These are phyloP conservation scores for Periophthalmus magnuspinnatus DNA, from an alignment of 2,797 vertebrate genomes.

Conservation along the genomic window DNA sequence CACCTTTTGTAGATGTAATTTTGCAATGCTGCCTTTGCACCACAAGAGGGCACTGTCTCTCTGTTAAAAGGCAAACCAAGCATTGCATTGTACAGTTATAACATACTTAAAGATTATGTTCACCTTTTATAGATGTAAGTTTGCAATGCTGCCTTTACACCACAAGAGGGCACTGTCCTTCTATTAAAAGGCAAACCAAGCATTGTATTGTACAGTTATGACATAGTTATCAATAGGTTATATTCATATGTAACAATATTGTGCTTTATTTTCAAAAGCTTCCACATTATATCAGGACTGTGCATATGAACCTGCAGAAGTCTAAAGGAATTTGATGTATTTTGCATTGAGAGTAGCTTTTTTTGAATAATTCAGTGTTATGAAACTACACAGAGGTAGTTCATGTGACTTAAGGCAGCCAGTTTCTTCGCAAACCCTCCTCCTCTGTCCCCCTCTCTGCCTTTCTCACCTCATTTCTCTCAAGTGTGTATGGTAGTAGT, in stretches of 20 bases:
- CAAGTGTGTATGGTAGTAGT: conserved; percentile 52
- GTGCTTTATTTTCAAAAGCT: conserved; percentile 30
- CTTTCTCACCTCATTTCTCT: conserved; percentile 45
- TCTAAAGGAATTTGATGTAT: conserved; percentile 3
- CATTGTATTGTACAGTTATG: conserved; percentile 14
- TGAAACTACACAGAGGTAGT: not conserved
- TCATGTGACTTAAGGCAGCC: conserved; percentile 12
- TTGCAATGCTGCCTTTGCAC: conserved; percentile 48
- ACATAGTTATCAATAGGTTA: conserved; percentile 5
- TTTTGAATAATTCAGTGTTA: not conserved
- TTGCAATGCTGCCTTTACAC: conserved; percentile 47
- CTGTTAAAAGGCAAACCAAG: conserved; percentile 33
- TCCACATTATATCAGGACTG: conserved; percentile 24
- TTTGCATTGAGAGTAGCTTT: conserved; percentile 9
- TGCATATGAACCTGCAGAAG: conserved; percentile 23
- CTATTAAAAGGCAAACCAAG: conserved; percentile 33
- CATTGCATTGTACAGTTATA: conserved; percentile 15
- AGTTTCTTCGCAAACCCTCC: conserved; percentile 12
- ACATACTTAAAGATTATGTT: conserved; percentile 4
- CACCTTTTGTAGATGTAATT: conserved; percentile 21
- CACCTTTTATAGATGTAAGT: no score
- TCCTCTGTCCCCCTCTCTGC: not conserved
- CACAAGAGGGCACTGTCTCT: conserved; percentile 52
- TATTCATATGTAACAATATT: not conserved
- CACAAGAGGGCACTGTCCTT: conserved; percentile 51